Evolutionary conservation across 2,888 invertebrate genomes (phyloP).

Genomic region (Magallana nippona): DNA sequence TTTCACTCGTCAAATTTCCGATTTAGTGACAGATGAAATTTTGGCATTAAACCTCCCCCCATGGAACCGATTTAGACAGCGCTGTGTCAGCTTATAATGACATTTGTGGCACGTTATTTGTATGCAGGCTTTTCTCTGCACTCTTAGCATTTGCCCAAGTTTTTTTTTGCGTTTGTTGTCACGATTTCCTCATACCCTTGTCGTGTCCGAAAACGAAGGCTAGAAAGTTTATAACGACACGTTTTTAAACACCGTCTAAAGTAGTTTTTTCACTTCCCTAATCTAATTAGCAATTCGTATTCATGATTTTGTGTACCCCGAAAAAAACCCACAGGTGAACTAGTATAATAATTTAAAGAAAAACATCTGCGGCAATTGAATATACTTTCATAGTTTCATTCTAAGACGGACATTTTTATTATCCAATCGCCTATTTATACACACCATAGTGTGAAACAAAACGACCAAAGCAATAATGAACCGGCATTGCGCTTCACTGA

Average conservation of each 20-base stretch:
- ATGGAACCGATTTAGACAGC: not conserved
- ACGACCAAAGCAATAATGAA: not conserved
- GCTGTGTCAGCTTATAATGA: conserved; percentile 7
- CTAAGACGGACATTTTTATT: not conserved
- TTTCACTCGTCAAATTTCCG: conserved; percentile 7
- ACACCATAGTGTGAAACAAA: not conserved
- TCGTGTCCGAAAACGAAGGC: not conserved
- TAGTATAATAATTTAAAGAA: not conserved
- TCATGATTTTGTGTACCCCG: not conserved
- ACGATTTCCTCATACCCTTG: not conserved
- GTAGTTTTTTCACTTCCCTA: not conserved
- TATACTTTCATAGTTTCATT: not conserved
- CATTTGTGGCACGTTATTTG: conserved; percentile 7
- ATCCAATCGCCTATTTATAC: not conserved
- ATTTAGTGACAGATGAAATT: conserved; percentile 15
- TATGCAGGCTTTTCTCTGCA: not conserved
- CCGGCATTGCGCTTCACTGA: not conserved
- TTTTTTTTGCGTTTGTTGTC: not conserved
- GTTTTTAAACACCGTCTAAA: no score
- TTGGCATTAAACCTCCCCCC: conserved; percentile 20
- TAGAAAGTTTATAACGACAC: not conserved
- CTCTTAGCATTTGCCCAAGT: not conserved
- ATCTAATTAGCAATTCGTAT: not conserved
- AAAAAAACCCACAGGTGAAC: not conserved
- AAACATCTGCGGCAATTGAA: not conserved